A percentile compares a stretch with the other conserved stretches of the same genome.
Conservation (phyloP, 2,113 vertebrate genomes). For the Micronisus gabar region DNA sequence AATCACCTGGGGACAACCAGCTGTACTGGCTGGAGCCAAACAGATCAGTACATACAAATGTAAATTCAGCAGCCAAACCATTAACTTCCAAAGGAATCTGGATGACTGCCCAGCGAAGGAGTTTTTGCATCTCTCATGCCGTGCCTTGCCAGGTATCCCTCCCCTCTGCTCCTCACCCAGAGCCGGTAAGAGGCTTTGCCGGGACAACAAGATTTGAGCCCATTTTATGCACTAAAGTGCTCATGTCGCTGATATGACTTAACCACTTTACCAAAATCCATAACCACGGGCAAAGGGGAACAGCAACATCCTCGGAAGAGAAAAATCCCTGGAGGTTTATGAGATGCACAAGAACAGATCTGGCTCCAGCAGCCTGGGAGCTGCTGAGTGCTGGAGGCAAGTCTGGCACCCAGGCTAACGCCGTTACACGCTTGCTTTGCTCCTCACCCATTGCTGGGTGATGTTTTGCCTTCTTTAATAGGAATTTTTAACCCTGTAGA, state of each 20-base stretch:
- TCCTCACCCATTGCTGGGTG: not conserved
- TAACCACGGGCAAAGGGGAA: not conserved
- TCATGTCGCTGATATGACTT: not conserved
- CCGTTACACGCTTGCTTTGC: not conserved
- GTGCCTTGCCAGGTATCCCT: not conserved
- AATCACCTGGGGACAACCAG: not conserved
- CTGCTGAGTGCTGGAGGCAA: not conserved
- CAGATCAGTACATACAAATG: too few relatives aligned
- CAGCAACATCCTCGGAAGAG: not conserved
- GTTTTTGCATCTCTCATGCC: not conserved
- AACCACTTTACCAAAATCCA: not conserved
- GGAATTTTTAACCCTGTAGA: not conserved
- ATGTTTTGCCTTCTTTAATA: not conserved
- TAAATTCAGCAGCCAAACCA: not conserved
- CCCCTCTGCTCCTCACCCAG: fast-evolving
- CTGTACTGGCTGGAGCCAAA: not conserved
- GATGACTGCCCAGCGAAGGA: not conserved
- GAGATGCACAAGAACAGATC: not conserved
- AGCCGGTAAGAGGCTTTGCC: not conserved
- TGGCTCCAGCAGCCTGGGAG: not conserved
- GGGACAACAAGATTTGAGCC: not conserved
- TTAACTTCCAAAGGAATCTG: not conserved
- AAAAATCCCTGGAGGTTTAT: not conserved
- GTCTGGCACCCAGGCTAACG: not conserved
- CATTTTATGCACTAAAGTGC: not conserved